Conservation (phyloP, 1,140 invertebrate genomes). For the Mizuhopecten yessoensis region DNA sequence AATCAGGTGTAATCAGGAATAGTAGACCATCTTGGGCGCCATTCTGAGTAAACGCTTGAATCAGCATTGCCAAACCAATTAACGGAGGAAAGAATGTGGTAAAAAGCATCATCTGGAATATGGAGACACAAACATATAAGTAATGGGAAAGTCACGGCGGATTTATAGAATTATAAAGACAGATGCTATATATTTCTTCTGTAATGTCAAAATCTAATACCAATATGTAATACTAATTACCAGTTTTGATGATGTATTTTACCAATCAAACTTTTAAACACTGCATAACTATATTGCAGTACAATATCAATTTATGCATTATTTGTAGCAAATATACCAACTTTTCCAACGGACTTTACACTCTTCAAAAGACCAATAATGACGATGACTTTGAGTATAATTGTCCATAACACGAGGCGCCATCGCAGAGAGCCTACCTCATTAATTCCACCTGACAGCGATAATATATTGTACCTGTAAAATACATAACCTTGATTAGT, state of each 20-base stretch:
- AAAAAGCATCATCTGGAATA: conserved; percentile 59
- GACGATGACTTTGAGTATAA: not conserved
- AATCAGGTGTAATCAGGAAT: not conserved
- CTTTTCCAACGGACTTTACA: not conserved
- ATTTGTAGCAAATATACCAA: not conserved
- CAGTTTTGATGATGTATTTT: too few species aligned
- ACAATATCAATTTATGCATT: too few species aligned
- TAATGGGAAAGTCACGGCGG: too few species aligned
- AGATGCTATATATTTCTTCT: too few species aligned
- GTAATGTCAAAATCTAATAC: too few species aligned
- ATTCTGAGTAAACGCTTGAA: conserved; percentile 86
- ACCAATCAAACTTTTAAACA: too few species aligned
- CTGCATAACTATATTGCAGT: too few species aligned
- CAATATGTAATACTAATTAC: too few species aligned
- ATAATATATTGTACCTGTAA: not conserved
- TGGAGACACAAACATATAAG: not conserved
- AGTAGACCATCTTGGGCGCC: conserved; percentile 91
- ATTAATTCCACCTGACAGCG: not conserved
- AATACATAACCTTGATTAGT: too few species aligned
- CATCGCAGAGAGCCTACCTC: not conserved
- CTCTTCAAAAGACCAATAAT: not conserved
- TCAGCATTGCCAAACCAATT: conserved; percentile 80
- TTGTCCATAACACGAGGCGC: not conserved
- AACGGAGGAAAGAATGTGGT: conserved; percentile 80
- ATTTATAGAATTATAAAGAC: too few species aligned